A percentile compares a stretch with the other conserved stretches of the same genome.
Evolutionary conservation across 2,113 vertebrate genomes (phyloP).

Genomic region (Hydrolagus affinis): DNA sequence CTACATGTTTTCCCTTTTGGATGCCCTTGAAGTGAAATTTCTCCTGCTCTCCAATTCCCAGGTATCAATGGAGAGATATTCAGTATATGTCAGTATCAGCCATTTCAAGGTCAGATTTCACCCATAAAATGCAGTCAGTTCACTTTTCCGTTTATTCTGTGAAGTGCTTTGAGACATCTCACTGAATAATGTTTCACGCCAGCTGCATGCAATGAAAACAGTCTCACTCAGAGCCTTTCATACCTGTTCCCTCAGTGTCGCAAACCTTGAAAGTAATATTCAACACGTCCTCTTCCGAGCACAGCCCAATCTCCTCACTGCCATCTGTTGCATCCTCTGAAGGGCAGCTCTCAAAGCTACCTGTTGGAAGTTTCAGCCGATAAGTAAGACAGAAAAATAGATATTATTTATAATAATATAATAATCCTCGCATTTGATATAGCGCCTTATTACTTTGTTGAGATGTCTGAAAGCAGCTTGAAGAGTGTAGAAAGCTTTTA

Average conservation of each 20-base stretch:
- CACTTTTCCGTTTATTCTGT: no score
- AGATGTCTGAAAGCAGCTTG: neutral
- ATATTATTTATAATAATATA: neutral
- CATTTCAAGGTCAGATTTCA: no score
- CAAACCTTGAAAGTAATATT: slow-evolving; percentile 19
- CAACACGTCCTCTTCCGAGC: slow-evolving; percentile 12
- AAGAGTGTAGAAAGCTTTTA: neutral
- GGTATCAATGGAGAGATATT: no score
- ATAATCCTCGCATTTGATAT: neutral
- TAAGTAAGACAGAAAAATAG: neutral
- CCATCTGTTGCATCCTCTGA: neutral
- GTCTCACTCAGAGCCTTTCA: no score
- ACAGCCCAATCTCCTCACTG: neutral
- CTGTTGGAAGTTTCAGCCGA: neutral
- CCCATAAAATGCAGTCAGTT: no score
- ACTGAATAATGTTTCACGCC: neutral
- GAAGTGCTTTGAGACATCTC: no score
- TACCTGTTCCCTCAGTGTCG: slow-evolving; percentile 12
- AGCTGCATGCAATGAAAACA: neutral
- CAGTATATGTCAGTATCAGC: no score
- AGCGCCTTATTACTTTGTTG: neutral
- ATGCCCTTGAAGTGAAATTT: no score
- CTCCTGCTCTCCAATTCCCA: no score
- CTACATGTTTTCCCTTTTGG: no score
- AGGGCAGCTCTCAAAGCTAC: neutral